A percentile compares a stretch with the other conserved stretches of the same genome.
Evolutionary conservation across 2,113 vertebrate species (phyloP).

Genomic region (Silurus meridionalis): DNA sequence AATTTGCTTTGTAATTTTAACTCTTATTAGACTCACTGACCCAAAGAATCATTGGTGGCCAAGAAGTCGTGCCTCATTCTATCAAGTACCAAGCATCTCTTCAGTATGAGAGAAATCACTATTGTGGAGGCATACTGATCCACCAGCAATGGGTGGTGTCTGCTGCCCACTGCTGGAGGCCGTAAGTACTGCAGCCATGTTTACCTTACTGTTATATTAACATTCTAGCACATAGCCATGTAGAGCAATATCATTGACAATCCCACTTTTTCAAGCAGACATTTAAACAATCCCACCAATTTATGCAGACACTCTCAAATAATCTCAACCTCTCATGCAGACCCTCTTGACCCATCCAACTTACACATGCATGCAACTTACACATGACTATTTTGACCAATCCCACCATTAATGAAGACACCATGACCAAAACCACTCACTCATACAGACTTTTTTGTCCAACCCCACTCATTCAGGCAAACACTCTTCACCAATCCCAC

Average conservation of each 20-base stretch:
- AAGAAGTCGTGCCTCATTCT: slow-evolving; percentile 67
- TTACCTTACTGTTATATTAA: background rate
- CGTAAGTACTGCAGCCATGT: slow-evolving; percentile 66
- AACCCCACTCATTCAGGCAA: no score
- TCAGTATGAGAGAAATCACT: slow-evolving; percentile 59
- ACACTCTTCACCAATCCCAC: no score
- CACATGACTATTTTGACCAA: no score
- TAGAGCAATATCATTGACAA: background rate
- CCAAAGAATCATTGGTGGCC: slow-evolving; percentile 70
- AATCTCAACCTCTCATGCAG: background rate
- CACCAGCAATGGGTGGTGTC: slow-evolving; percentile 69
- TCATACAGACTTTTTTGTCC: no score
- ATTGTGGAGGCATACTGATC: slow-evolving; percentile 71
- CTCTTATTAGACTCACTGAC: slow-evolving; percentile 44
- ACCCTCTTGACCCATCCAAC: background rate
- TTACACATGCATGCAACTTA: no score
- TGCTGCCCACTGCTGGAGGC: slow-evolving; percentile 77
- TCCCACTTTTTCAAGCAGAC: background rate
- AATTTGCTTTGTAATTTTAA: background rate
- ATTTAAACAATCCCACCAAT: background rate
- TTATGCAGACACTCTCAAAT: background rate
- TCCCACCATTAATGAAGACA: no score
- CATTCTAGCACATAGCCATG: background rate
- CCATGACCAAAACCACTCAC: no score
- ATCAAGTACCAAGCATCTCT: slow-evolving; percentile 69